Evolutionary conservation across 2,797 vertebrate species (phyloP), one percentile per base, ranked within the genome.

Genomic region (Psittacula derbiana): DNA sequence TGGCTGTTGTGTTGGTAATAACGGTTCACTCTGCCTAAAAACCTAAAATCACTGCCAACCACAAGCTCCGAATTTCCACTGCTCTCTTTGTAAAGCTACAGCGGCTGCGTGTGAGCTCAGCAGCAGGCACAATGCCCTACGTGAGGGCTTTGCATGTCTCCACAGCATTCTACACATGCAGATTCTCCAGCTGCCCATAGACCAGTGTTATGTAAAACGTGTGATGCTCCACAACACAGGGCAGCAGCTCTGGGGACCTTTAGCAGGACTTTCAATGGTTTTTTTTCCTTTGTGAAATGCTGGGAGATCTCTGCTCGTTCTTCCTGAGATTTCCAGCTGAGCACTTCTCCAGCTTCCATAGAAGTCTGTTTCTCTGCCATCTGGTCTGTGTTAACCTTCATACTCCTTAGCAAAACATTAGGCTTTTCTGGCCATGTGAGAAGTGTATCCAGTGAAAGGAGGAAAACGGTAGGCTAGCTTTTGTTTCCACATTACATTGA

Each of bases 341-440:
- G 62, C 11, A 2, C n/a, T 88, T 88, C 62, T 78, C 33, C 50
- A 61, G 50, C 80, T 46, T 61, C 92, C 70, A 40, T 53, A 62
- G 58, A 72, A 81, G 55, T 36, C 24, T 3, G 44, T 78, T 92
- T 70, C 79, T 70, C 80, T 92, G 72, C 92, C 97, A 97, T 98
- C 97, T 98, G 98, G 96, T 97, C 92, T 84, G 64, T 44, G 69
- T 98, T 98, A 98, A 98, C 98, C 98, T 98, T 94, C 97, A 95
- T 95, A 94, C 97, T 92, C 84, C 96, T 95, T 97, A 97, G 88
- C 95, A 92, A 97, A 98, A 97, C 97, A 97, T 96, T 94, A 81
- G 97, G 96, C 95, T 97, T 98, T 96, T 88, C 90, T 92, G 94
- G 96, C 96, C 93, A 91, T 88, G 94, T 82, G 96, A 96, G 93